Percentiles rank a stretch among this genome's conserved stretches.
These are phyloP conservation scores for Columba janthina DNA, from an alignment of 2,113 vertebrate species.

Conservation along the genomic window DNA sequence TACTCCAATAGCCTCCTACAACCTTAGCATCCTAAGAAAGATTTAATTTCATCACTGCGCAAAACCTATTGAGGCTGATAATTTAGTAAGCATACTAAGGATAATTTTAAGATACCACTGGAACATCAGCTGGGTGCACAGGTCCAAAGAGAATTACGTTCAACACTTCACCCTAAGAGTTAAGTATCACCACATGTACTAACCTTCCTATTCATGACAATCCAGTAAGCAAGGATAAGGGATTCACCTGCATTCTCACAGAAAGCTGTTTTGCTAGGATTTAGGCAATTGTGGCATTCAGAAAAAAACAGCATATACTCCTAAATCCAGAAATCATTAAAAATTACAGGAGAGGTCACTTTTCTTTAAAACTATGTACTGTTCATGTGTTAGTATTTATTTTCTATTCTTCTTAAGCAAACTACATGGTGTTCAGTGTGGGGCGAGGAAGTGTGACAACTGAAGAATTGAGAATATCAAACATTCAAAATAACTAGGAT, in stretches of 20 bases:
- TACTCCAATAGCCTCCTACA: neutral
- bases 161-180: neutral
- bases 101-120: neutral
- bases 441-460: neutral
- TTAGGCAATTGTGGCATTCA: neutral
- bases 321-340: neutral
- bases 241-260: neutral
- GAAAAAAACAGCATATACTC: neutral
- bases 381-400: neutral
- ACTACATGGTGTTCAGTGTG: neutral
- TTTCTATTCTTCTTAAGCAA: neutral
- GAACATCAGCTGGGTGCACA: neutral
- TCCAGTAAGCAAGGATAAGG: neutral
- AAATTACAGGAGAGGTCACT: neutral
- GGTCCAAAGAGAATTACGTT: neutral
- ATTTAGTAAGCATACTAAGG: neutral
- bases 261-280: neutral
- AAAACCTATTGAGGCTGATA: neutral
- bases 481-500: neutral
- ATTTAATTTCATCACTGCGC: neutral
- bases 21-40: neutral
- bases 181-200: neutral
- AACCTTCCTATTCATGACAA: neutral
- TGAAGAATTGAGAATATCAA: neutral
- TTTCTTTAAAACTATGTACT: neutral